A percentile compares a stretch with the other conserved stretches of the same genome.
phyloP scores from a whole-genome alignment of 2,888 invertebrate genomes.

The Pyrgus malvae region DNA sequence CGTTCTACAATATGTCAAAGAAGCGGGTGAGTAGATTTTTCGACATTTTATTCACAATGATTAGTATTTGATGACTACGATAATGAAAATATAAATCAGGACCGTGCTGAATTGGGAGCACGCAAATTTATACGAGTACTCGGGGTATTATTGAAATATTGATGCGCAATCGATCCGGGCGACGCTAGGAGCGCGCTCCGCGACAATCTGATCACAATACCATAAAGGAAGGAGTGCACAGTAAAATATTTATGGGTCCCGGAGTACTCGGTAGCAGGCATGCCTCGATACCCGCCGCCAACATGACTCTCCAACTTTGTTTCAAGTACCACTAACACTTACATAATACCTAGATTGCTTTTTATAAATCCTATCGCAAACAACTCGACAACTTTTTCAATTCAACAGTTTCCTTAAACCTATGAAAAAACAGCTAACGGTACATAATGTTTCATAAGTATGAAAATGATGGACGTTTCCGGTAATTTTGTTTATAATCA shows the following conservation, averaged over 20 bases:
- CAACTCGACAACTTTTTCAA: not conserved
- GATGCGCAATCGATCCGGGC: constrained; percentile 60
- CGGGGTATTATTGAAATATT: constrained; percentile 56
- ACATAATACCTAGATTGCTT: constrained; percentile 9
- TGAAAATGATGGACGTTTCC: not conserved
- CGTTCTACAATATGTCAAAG: no score
- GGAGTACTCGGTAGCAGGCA: constrained; percentile 50
- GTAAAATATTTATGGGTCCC: constrained; percentile 70
- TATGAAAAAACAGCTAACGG: not conserved
- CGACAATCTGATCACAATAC: constrained; percentile 71
- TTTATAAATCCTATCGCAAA: constrained; percentile 3
- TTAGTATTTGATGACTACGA: constrained; percentile 10
- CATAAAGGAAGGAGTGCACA: constrained; percentile 68
- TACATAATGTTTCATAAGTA: not conserved
- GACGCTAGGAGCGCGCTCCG: constrained; percentile 23
- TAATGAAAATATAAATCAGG: constrained; percentile 23
- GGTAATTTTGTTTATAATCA: constrained; percentile 1
- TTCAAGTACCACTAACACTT: constrained; percentile 26
- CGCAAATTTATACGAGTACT: constrained; percentile 30
- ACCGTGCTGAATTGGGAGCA: constrained; percentile 25
- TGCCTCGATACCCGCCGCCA: constrained; percentile 46
- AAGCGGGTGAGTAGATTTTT: no score
- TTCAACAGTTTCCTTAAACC: not conserved
- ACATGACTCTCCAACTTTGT: constrained; percentile 31
- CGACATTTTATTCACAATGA: constrained; percentile 1